Conservation (phyloP, 2,113 vertebrate species). For the Podocnemis expansa region DNA sequence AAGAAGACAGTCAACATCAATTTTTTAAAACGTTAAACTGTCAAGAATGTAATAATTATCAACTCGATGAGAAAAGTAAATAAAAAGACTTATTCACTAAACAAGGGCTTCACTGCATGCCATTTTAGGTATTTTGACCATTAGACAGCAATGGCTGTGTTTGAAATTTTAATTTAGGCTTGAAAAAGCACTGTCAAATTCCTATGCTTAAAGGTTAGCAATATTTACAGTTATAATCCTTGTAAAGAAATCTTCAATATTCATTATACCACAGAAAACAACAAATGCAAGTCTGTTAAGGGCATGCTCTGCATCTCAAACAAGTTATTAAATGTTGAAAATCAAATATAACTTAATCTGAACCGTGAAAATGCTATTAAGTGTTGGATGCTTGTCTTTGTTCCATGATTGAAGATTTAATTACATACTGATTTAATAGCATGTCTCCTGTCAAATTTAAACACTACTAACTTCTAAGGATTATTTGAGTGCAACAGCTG, state of each 20-base stretch:
- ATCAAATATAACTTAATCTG: background rate
- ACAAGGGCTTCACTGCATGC: background rate
- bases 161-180: background rate
- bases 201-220: background rate
- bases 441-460: conserved; percentile 1
- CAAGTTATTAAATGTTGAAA: background rate
- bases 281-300: background rate
- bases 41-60: background rate
- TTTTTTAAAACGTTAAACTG: background rate
- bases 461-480: background rate
- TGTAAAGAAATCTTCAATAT: background rate
- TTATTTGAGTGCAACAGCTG: background rate
- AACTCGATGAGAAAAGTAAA: background rate
- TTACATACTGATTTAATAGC: background rate
- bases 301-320: background rate
- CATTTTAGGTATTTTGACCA: rapidly evolving
- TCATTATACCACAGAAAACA: background rate
- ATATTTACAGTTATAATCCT: background rate
- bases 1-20: rapidly evolving
- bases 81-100: background rate
- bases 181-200: background rate
- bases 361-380: conserved; percentile 26
- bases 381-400: conserved; percentile 27
- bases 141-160: background rate
- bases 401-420: conserved; percentile 42